Percentiles rank a stretch among this genome's conserved stretches.
Conservation (phyloP, 2,797 vertebrate species). For the Microctenopoma stevenorrisi region DNA sequence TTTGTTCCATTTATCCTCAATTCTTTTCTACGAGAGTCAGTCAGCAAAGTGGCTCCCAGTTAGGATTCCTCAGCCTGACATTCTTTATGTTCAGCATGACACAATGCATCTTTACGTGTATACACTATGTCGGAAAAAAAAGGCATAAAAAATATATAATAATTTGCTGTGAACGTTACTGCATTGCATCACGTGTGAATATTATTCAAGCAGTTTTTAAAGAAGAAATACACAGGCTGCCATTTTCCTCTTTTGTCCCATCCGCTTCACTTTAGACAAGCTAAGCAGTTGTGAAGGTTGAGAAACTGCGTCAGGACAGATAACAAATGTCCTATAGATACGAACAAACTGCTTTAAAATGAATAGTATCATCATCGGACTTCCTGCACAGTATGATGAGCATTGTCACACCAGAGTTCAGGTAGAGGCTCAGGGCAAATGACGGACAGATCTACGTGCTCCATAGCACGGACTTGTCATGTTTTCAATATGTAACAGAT, state of each 20-base stretch:
- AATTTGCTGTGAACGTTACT: too few relatives aligned
- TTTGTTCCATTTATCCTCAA: slow-evolving; percentile 50
- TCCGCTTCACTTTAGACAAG: slow-evolving; percentile 46
- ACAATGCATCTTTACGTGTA: slow-evolving; percentile 2
- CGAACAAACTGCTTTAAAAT: slow-evolving; percentile 55
- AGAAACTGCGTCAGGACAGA: slow-evolving; percentile 43
- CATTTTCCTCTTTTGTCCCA: slow-evolving; percentile 36
- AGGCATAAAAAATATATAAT: too few relatives aligned
- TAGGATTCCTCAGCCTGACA: slow-evolving; percentile 52
- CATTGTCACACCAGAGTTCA: slow-evolving; percentile 59
- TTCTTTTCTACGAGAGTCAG: slow-evolving; percentile 59
- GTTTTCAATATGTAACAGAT: slow-evolving; percentile 74
- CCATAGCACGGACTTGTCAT: slow-evolving; percentile 61
- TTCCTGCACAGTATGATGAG: slow-evolving; percentile 34
- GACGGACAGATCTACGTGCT: slow-evolving; percentile 71
- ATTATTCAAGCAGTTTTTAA: slow-evolving; percentile 4
- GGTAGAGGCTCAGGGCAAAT: slow-evolving; percentile 66
- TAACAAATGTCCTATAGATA: slow-evolving; percentile 51
- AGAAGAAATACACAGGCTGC: slow-evolving; percentile 21
- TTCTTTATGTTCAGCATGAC: slow-evolving; percentile 51
- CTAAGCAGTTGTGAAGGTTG: slow-evolving; percentile 48
- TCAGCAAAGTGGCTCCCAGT: slow-evolving; percentile 46
- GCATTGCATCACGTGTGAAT: background rate
- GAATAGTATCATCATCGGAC: slow-evolving; percentile 56
- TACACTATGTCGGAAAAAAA: background rate